Percentiles rank a stretch among this genome's conserved stretches.
phyloP scores from a whole-genome alignment of 2,888 invertebrate genomes.

The Leptarthrus brevirostris region DNA sequence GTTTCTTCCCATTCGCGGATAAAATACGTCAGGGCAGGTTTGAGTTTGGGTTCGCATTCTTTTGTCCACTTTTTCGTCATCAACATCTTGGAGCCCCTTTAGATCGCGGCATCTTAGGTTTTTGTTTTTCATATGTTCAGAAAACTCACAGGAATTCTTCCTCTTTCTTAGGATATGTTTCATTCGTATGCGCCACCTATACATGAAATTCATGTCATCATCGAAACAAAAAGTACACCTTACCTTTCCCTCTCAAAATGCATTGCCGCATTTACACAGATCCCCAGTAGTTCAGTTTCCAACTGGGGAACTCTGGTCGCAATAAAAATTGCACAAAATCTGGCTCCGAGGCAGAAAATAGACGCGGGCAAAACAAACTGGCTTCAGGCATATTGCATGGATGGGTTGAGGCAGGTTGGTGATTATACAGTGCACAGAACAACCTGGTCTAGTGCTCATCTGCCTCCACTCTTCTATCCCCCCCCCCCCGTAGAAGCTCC shows the following conservation, averaged over 20 bases:
- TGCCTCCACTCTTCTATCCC: background rate
- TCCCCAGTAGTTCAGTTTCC: constrained; percentile 47
- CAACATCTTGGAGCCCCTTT: background rate
- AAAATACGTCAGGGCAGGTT: constrained; percentile 9
- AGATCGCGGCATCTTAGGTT: background rate
- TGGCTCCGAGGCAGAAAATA: constrained; percentile 32
- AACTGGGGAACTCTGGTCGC: constrained; percentile 25
- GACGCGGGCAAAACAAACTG: constrained; percentile 1
- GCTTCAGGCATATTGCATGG: background rate
- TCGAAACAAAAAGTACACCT: constrained; percentile 6
- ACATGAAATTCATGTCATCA: background rate
- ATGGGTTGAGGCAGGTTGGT: constrained; percentile 31
- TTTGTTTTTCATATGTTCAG: too few species aligned
- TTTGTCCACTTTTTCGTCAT: constrained; percentile 41
- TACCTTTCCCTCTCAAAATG: constrained; percentile 38
- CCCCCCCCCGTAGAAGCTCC: background rate
- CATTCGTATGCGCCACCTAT: constrained; percentile 1
- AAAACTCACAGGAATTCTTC: constrained; percentile 1
- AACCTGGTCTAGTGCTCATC: constrained; percentile 31
- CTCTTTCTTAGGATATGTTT: background rate
- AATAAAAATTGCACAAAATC: constrained; percentile 30
- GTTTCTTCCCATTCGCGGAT: background rate
- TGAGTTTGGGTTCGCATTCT: constrained; percentile 11
- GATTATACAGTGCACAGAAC: constrained; percentile 35
- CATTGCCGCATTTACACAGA: constrained; percentile 45